Percentiles rank a stretch among this genome's conserved stretches.
Evolutionary conservation across 2,113 vertebrate species (phyloP).

Genomic region (Mastomys coucha): DNA sequence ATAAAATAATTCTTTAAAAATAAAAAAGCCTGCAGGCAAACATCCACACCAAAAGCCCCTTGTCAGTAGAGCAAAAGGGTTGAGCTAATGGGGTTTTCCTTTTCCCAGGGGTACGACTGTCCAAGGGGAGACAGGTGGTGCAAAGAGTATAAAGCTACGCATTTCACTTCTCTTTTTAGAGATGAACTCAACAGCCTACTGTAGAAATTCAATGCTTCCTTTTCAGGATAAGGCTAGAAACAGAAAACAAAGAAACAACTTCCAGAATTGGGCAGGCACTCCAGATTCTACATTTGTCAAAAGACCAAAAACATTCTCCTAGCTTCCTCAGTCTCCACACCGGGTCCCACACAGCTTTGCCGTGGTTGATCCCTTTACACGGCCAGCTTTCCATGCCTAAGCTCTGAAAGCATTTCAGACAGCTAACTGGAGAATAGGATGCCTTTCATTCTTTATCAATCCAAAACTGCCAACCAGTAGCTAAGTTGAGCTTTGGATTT

Average conservation of each 20-base stretch:
- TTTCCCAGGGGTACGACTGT: not conserved
- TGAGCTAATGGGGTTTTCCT: not conserved
- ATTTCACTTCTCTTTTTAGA: conserved; percentile 60
- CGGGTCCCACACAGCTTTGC: conserved; percentile 80
- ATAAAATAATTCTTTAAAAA: no score
- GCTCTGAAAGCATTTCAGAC: conserved; percentile 84
- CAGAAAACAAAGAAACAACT: conserved; percentile 77
- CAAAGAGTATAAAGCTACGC: conserved; percentile 19
- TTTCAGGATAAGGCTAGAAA: conserved; percentile 76
- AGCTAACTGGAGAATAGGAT: conserved; percentile 87
- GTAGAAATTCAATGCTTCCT: not conserved
- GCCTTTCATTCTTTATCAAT: conserved; percentile 84
- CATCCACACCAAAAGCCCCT: not conserved
- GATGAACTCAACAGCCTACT: not conserved
- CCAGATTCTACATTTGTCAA: conserved; percentile 83
- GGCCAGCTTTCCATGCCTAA: conserved; percentile 79
- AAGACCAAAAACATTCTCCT: conserved; percentile 82
- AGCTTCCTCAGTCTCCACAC: conserved; percentile 79
- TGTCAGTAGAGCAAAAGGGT: no score
- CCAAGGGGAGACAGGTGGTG: not conserved
- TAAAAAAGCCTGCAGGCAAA: not conserved
- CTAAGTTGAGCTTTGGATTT: conserved; percentile 61
- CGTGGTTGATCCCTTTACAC: conserved; percentile 78
- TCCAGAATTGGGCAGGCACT: conserved; percentile 78
- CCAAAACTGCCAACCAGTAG: conserved; percentile 83